These are phyloP conservation scores for Emydocephalus ijimae DNA, from an alignment of 2,113 vertebrate genomes.

Conservation along the genomic window DNA sequence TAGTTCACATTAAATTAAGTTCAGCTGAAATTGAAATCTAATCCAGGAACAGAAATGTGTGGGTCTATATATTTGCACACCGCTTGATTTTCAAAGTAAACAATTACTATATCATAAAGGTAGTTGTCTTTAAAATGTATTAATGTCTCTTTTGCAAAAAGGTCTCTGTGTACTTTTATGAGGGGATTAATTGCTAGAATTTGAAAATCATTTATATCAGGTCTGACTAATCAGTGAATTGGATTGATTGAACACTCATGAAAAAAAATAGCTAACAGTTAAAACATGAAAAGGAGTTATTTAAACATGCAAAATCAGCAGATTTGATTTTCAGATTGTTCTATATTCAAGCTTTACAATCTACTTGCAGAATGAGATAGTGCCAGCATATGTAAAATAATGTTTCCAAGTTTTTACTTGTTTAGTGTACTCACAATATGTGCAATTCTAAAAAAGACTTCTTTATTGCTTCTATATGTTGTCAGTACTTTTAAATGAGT, in stretches of 20 bases:
- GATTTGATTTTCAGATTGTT: neutral
- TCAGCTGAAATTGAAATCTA: neutral
- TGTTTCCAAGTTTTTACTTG: neutral
- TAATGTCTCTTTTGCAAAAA: neutral
- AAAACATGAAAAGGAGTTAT: neutral
- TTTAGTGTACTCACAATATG: neutral
- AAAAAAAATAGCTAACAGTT: neutral
- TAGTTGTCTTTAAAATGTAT: neutral
- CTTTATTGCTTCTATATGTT: neutral
- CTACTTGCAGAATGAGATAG: neutral
- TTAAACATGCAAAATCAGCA: neutral
- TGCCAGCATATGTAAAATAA: neutral
- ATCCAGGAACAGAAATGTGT: neutral
- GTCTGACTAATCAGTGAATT: neutral
- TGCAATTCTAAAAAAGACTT: neutral
- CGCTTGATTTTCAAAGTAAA: neutral
- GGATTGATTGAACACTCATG: neutral
- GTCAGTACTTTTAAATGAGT: neutral
- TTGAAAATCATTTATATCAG: neutral
- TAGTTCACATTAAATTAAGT: neutral
- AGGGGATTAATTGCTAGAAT: neutral
- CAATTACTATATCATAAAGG: neutral
- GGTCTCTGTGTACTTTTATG: neutral
- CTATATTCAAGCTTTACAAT: too few relatives aligned
- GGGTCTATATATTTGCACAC: neutral